A percentile compares a stretch with the other conserved stretches of the same genome.
These are phyloP conservation scores for Girardinichthys multiradiatus DNA, from an alignment of 2,113 vertebrate genomes.

Conservation along the genomic window DNA sequence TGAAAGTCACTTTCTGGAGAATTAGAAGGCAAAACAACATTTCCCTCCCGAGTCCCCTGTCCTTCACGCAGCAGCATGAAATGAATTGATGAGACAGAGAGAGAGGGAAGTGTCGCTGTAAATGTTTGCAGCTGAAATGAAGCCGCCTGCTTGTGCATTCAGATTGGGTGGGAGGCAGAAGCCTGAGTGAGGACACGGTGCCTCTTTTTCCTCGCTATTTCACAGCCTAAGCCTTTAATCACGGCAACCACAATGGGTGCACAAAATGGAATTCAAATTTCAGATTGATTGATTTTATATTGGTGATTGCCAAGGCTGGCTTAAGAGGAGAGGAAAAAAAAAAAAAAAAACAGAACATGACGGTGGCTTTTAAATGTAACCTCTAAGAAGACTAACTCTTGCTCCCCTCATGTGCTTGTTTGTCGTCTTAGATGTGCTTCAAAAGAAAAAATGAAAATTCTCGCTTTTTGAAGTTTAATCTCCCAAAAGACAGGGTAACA, in stretches of 20 bases:
- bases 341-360: background rate
- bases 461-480: constrained; percentile 63
- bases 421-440: constrained; percentile 58
- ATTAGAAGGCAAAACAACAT: constrained; percentile 69
- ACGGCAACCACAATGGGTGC: constrained; percentile 56
- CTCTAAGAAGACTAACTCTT: constrained; percentile 28
- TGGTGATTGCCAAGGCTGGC: constrained; percentile 59
- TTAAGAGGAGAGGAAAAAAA: constrained; percentile 13
- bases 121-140: constrained; percentile 70
- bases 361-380: constrained; percentile 38
- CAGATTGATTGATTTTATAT: constrained; percentile 71
- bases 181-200: constrained; percentile 35
- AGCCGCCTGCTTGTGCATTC: constrained; percentile 63
- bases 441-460: constrained; percentile 52
- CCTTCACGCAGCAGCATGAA: constrained; percentile 69
- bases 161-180: constrained; percentile 57
- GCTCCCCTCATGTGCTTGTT: constrained; percentile 38
- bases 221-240: constrained; percentile 73
- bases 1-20: constrained; percentile 72
- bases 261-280: constrained; percentile 68
- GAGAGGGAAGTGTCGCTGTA: constrained; percentile 59
- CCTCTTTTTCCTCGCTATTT: constrained; percentile 49
- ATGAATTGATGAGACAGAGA: constrained; percentile 69
- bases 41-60: constrained; percentile 63
- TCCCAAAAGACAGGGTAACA: constrained; percentile 40